phyloP scores from a whole-genome alignment of 2,113 vertebrate genomes.

The Fukomys damarensis region DNA sequence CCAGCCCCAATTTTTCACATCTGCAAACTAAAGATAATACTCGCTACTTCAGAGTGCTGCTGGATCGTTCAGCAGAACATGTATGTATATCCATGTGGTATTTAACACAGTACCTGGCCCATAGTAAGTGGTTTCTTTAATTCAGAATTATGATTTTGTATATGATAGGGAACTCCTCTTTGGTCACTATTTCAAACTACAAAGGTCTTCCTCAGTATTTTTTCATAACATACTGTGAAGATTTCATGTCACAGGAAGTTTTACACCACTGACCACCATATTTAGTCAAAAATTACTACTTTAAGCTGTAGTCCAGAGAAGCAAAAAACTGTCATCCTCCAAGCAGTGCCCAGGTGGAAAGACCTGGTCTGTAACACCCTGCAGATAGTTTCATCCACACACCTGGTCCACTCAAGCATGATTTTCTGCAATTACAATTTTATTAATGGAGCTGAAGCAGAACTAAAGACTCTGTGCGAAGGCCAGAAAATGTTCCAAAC shows the following conservation, averaged over 20 bases:
- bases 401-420: background rate
- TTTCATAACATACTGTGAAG: conserved; percentile 35
- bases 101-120: background rate
- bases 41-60: background rate
- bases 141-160: background rate
- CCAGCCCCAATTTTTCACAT: background rate
- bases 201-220: background rate
- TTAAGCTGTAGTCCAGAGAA: background rate
- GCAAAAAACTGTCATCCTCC: background rate
- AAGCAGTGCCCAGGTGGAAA: background rate
- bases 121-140: background rate
- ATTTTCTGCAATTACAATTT: conserved; percentile 24
- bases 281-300: conserved; percentile 32
- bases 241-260: conserved; percentile 5
- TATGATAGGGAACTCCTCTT: background rate
- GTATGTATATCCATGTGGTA: background rate
- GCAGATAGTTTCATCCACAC: background rate
- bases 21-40: background rate
- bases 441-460: background rate
- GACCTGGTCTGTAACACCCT: background rate
- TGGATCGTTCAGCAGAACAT: background rate
- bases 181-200: conserved; percentile 12
- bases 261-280: background rate
- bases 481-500: background rate
- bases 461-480: background rate